Percentiles rank a stretch among this genome's conserved stretches.
Evolutionary conservation across 2,888 invertebrate species (phyloP).

Genomic region (Elmis aenea): DNA sequence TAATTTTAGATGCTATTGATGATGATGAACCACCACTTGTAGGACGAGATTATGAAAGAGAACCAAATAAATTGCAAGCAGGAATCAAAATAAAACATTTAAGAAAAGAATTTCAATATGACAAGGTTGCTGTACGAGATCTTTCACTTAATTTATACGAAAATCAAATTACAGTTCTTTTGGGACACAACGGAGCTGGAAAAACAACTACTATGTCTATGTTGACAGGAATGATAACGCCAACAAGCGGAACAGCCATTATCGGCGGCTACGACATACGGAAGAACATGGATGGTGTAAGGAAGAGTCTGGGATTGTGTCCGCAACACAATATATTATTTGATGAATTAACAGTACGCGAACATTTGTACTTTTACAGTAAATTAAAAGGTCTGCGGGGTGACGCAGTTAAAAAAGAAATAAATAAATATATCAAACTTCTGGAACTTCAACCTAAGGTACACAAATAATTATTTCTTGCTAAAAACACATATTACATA

Average conservation of each 20-base stretch:
- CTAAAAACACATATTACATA: no score
- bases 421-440: constrained; percentile 58
- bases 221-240: no score
- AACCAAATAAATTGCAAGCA: no score
- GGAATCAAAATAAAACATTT: no score
- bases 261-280: no score
- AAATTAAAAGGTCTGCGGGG: constrained; percentile 60
- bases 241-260: no score
- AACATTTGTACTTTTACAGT: constrained; percentile 80
- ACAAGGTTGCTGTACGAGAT: constrained; percentile 59
- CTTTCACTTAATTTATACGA: constrained; percentile 79
- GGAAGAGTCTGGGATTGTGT: no score
- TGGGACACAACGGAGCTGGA: constrained; percentile 82
- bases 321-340: no score
- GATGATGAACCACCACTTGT: constrained; percentile 11
- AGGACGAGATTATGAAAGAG: no score
- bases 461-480: not conserved
- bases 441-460: constrained; percentile 65
- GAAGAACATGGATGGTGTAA: no score
- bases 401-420: constrained; percentile 54
- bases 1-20: constrained; percentile 1
- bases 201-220: constrained; percentile 94
- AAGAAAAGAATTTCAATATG: no score
- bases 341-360: constrained; percentile 73
- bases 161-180: no score